phyloP scores from a whole-genome alignment of 2,888 invertebrate genomes.

The Plebejus argus region DNA sequence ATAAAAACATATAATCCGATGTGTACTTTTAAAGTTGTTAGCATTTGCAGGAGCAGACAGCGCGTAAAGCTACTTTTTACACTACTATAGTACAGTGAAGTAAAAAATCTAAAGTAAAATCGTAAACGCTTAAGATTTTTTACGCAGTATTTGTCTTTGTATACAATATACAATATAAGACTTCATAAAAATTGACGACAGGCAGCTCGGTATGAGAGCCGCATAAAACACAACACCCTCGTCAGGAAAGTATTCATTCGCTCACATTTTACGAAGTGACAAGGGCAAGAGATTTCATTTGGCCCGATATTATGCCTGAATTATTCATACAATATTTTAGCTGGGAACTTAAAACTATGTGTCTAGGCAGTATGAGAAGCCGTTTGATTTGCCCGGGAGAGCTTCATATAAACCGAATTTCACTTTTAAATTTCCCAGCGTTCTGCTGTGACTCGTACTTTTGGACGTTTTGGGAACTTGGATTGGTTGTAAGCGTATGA shows the following conservation, averaged over 20 bases:
- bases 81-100: not conserved
- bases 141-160: not conserved
- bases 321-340: conserved; percentile 75
- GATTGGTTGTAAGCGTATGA: conserved; percentile 13
- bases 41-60: not conserved
- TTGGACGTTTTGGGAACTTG: conserved; percentile 34
- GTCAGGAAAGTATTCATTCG: not conserved
- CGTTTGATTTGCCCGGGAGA: conserved; percentile 46
- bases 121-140: not conserved
- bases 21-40: too few species aligned
- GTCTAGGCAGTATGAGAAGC: conserved; percentile 42
- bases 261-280: conserved; percentile 8
- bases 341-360: conserved; percentile 50
- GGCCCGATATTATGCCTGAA: conserved; percentile 65
- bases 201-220: not conserved
- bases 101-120: not conserved
- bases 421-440: conserved; percentile 37
- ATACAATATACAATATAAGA: not conserved
- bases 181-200: not conserved
- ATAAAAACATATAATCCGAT: too few species aligned
- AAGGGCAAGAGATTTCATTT: conserved; percentile 46
- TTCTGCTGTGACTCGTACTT: conserved; percentile 40
- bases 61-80: not conserved
- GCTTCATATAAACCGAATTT: conserved; percentile 42
- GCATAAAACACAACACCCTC: not conserved